Percentiles rank a stretch among this genome's conserved stretches.
Conservation (phyloP, 2,888 invertebrate genomes). For the Microctonus hyperodae region DNA sequence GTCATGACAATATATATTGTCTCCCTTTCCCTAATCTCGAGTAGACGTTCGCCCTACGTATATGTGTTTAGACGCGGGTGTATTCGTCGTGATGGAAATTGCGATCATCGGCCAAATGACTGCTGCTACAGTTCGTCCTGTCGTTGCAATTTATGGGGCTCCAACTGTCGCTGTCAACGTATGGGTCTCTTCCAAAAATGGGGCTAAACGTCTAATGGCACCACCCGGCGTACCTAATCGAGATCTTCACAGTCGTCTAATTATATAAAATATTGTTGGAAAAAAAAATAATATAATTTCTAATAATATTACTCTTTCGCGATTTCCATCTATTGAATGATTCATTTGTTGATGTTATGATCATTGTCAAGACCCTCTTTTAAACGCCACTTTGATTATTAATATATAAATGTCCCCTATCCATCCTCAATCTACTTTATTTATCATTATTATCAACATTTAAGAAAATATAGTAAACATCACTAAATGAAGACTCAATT, state of each 20-base stretch:
- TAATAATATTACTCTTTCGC: neutral
- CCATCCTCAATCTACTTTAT: neutral
- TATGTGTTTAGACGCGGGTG: constrained; percentile 87
- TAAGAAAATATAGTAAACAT: neutral
- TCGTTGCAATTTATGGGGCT: constrained; percentile 88
- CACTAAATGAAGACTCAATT: neutral
- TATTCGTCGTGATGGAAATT: constrained; percentile 81
- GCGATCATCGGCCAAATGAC: constrained; percentile 84
- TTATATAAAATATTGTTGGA: neutral
- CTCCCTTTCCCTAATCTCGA: constrained; percentile 61
- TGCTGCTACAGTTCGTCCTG: constrained; percentile 88
- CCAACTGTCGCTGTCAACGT: constrained; percentile 87
- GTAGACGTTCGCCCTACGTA: constrained; percentile 82
- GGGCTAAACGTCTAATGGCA: constrained; percentile 68
- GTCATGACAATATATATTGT: constrained; percentile 47
- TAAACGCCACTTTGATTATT: neutral
- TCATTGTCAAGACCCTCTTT: neutral
- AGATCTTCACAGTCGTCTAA: constrained; percentile 14
- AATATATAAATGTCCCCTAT: neutral
- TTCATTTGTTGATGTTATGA: neutral
- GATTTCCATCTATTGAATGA: neutral
- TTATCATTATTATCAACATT: neutral
- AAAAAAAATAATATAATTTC: neutral
- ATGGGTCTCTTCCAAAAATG: constrained; percentile 90
- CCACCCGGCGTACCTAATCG: neutral